Percentiles rank a stretch among this genome's conserved stretches.
Conservation (phyloP, 2,797 vertebrate genomes). For the Anomalospiza imberbis region DNA sequence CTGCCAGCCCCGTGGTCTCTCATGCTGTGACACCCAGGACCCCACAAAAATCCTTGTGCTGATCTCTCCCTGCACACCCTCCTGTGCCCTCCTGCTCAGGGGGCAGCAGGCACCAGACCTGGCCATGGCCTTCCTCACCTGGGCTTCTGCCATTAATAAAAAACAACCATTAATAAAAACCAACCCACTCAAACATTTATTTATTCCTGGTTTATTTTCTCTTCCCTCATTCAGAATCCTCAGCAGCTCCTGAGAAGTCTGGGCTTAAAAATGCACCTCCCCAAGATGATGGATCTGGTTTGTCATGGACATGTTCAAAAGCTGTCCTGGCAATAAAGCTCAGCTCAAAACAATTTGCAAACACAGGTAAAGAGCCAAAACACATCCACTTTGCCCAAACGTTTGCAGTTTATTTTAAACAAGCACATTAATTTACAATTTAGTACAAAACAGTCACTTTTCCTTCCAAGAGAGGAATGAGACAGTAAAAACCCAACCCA, state of each 20-base stretch:
- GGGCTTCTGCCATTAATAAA: not conserved
- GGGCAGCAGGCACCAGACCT: not conserved
- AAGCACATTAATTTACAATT: constrained; percentile 47
- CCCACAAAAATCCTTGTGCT: not conserved
- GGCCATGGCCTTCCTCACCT: accelerated
- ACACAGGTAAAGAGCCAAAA: not conserved
- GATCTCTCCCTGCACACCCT: not conserved
- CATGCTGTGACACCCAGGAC: accelerated
- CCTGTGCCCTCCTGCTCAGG: not conserved
- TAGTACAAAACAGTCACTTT: constrained; percentile 68
- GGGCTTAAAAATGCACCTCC: not conserved
- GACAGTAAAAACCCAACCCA: not conserved
- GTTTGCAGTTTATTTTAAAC: constrained; percentile 62
- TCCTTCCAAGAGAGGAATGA: constrained; percentile 9
- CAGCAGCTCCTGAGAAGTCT: not conserved
- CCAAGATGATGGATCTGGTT: not conserved
- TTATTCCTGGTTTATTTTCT: not conserved
- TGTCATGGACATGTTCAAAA: not conserved
- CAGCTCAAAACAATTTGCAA: not conserved
- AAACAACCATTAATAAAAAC: not conserved
- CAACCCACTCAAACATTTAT: not conserved
- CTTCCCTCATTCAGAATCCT: not conserved
- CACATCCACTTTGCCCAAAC: not conserved
- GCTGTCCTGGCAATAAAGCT: not conserved
- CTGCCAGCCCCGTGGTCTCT: accelerated